Percentiles rank a stretch among this genome's conserved stretches.
These are phyloP conservation scores for Motacilla tschutschensis DNA, from an alignment of 2,113 vertebrate genomes.

Conservation along the genomic window DNA sequence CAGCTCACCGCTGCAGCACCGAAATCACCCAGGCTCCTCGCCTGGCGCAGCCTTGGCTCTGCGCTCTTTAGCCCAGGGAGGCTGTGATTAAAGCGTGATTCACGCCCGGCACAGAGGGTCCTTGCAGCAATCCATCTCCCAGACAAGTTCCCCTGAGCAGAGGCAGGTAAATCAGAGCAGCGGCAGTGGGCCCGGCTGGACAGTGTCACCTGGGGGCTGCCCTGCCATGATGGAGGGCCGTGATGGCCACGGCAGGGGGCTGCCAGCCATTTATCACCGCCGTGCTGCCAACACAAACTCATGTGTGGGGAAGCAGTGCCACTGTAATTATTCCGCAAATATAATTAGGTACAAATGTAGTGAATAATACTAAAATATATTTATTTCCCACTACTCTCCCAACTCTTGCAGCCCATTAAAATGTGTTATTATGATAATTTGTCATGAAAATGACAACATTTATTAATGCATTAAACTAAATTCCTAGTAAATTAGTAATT, in stretches of 20 bases:
- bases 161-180: conserved; percentile 79
- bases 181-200: conserved; percentile 66
- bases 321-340: conserved; percentile 65
- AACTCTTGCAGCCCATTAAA: conserved; percentile 56
- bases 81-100: conserved; percentile 88
- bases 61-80: conserved; percentile 37
- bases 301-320: not conserved
- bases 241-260: conserved; percentile 49
- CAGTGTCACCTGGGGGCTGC: conserved; percentile 67
- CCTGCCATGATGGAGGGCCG: conserved; percentile 63
- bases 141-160: conserved; percentile 71
- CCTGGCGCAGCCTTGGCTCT: not conserved
- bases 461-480: conserved; percentile 70
- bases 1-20: rapidly evolving
- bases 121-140: conserved; percentile 76
- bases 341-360: conserved; percentile 68
- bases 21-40: not conserved
- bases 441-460: conserved; percentile 68
- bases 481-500: conserved; percentile 68
- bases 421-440: conserved; percentile 63
- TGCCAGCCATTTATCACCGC: conserved; percentile 66
- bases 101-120: conserved; percentile 69
- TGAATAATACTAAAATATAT: conserved; percentile 66
- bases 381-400: conserved; percentile 56
- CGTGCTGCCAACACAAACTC: conserved; percentile 43